phyloP scores from a whole-genome alignment of 2,888 invertebrate species.

The Busseola fusca region DNA sequence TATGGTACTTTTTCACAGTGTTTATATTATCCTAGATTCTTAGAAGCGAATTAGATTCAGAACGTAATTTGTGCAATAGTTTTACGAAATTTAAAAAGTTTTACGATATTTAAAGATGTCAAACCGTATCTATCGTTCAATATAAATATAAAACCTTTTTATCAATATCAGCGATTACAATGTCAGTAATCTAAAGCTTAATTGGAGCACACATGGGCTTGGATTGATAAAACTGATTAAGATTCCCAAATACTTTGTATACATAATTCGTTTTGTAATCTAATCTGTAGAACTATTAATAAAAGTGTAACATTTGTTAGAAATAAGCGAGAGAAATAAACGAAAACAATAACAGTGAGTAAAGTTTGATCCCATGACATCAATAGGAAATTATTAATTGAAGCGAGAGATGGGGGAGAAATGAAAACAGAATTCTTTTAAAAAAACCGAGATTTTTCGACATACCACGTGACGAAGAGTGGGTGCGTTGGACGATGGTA shows the following conservation, averaged over 20 bases:
- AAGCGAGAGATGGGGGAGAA: conserved; percentile 8
- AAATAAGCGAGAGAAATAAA: conserved; percentile 28
- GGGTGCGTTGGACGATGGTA: conserved; percentile 75
- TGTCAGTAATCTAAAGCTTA: conserved; percentile 56
- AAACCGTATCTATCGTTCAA: conserved; percentile 27
- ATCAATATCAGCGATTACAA: conserved; percentile 53
- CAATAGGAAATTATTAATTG: neutral
- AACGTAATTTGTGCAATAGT: neutral
- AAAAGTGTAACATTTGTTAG: conserved; percentile 17
- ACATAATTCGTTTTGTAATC: conserved; percentile 60
- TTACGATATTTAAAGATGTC: conserved; percentile 19
- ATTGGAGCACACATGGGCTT: conserved; percentile 66
- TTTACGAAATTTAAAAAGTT: conserved; percentile 13
- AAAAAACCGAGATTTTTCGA: conserved; percentile 49
- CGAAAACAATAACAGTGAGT: conserved; percentile 26
- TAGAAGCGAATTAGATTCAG: neutral
- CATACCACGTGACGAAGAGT: conserved; percentile 73
- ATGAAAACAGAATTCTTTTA: conserved; percentile 24
- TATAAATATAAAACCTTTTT: conserved; percentile 35
- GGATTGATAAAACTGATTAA: conserved; percentile 61
- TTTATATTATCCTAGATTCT: neutral
- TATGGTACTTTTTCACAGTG: neutral
- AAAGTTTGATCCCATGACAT: neutral
- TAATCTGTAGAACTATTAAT: conserved; percentile 52
- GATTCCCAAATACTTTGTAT: conserved; percentile 46